Base-by-base conservation (phyloP, 2,888 invertebrate species). In the Latheticus oryzae region DNA sequence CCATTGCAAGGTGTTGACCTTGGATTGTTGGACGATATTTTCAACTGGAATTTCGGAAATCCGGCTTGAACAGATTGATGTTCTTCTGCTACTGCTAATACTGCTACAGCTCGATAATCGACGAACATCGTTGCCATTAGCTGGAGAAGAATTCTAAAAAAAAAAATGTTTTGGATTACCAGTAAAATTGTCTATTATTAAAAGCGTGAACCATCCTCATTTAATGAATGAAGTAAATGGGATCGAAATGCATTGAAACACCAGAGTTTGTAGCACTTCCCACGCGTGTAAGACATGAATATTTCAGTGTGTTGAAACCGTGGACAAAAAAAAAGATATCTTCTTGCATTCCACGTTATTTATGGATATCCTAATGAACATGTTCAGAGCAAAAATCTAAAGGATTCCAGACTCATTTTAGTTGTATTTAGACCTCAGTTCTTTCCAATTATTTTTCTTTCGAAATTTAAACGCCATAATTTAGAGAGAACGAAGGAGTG, bases 1-100 rank as follows among this genome's bases (percentile, higher is more conserved):
- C 89, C 89, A 89, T 71, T 87, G 83, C 59, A 89, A 78, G 7
- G 87, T 87, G 69, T 87, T 86, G 33, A 88, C 83, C 74, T 87
- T 87, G 67, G 85, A 84, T 68, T 88, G 87, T 33, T 86, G 79
- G 16, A 83, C 83, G 62, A 85, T 82, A 69, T 81, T 84, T 79
- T 86, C 85, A 67, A 86, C 81, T 24, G 79, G 80, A 50, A 78
- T 73, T 50, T 79, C 78, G 4, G 76, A 45, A 35, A 74, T 69
- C 64, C 74, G 73, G 40, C 56, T 64, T 3, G 69, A 66, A 54
- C 68, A 69, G 33, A 69, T 50, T 8, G 68, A 66, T 4, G 69
- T 58, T 48, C 67, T 62, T 63, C 72, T 66, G 59, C 63, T 64
- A 28, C 53, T 58, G 40, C 43, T 58, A 15, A 61, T 50, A 35